Percentiles rank a stretch among this genome's conserved stretches.
These are phyloP conservation scores for Cephus pulcher DNA, from an alignment of 2,888 invertebrate genomes.

Conservation along the genomic window DNA sequence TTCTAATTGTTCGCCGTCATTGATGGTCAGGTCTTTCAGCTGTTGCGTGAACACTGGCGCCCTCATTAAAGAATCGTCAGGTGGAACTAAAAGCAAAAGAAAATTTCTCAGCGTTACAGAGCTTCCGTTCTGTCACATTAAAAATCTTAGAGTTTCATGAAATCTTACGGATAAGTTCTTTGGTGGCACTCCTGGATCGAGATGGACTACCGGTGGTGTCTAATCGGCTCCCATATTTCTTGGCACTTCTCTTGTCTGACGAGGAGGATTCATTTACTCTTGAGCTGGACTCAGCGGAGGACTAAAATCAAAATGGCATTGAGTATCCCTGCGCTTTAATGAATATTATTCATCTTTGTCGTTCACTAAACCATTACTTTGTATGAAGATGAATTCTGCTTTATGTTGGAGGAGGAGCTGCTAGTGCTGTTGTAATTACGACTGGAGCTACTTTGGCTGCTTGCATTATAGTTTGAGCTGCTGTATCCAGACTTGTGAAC, in stretches of 20 bases:
- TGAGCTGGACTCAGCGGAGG: constrained; percentile 9
- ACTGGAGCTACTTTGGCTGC: constrained; percentile 61
- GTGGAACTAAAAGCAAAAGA: constrained; percentile 74
- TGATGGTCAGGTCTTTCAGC: constrained; percentile 79
- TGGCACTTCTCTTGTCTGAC: constrained; percentile 68
- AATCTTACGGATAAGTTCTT: constrained; percentile 84
- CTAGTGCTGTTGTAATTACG: constrained; percentile 37
- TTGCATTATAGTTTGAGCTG: constrained; percentile 65
- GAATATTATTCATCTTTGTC: background rate
- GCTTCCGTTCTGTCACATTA: background rate
- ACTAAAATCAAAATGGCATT: background rate
- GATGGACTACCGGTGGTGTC: constrained; percentile 85
- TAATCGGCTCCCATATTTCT: constrained; percentile 77
- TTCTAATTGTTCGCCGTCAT: constrained; percentile 88
- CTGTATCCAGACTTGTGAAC: constrained; percentile 65
- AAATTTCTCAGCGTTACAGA: background rate
- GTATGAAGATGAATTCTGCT: constrained; percentile 45
- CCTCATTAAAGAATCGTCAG: constrained; percentile 89
- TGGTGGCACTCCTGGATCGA: constrained; percentile 89
- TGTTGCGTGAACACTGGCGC: constrained; percentile 86
- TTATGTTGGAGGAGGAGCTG: constrained; percentile 27
- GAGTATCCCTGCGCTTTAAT: background rate
- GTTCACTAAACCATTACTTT: constrained; percentile 33
- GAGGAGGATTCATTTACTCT: constrained; percentile 44
- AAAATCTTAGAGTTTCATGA: constrained; percentile 10